These are phyloP conservation scores for Neoitamus cyanurus DNA, from an alignment of 2,888 invertebrate species.

Conservation along the genomic window DNA sequence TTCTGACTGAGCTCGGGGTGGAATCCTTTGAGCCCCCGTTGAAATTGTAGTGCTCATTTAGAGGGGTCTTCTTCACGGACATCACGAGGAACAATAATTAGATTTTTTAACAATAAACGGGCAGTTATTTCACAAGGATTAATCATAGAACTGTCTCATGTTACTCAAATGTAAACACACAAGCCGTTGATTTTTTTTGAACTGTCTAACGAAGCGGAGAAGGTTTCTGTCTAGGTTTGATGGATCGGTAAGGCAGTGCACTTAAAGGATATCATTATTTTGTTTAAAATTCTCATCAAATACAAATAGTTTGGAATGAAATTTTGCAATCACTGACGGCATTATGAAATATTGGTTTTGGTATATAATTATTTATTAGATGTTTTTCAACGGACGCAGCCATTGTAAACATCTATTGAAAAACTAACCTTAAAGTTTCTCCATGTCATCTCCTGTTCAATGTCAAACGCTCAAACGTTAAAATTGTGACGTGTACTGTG, in stretches of 20 bases:
- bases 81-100: not conserved
- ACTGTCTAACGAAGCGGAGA: not conserved
- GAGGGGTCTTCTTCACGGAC: not conserved
- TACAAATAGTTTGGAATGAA: too few relatives aligned
- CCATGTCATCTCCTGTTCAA: not conserved
- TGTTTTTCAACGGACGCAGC: not conserved
- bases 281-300: not conserved
- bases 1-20: slow-evolving; percentile 7
- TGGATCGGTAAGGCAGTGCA: not conserved
- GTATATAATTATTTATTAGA: too few relatives aligned
- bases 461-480: not conserved
- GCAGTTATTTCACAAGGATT: not conserved
- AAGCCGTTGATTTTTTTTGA: slow-evolving; percentile 23
- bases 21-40: not conserved
- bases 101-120: not conserved
- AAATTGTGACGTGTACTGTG: slow-evolving; percentile 30
- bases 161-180: not conserved
- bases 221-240: not conserved
- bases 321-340: too few relatives aligned
- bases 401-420: not conserved
- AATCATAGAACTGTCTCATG: not conserved
- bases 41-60: slow-evolving; percentile 1
- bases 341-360: too few relatives aligned
- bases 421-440: not conserved
- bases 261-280: not conserved